phyloP scores from a whole-genome alignment of 2,888 invertebrate genomes.

The Ormyrus labotus region DNA sequence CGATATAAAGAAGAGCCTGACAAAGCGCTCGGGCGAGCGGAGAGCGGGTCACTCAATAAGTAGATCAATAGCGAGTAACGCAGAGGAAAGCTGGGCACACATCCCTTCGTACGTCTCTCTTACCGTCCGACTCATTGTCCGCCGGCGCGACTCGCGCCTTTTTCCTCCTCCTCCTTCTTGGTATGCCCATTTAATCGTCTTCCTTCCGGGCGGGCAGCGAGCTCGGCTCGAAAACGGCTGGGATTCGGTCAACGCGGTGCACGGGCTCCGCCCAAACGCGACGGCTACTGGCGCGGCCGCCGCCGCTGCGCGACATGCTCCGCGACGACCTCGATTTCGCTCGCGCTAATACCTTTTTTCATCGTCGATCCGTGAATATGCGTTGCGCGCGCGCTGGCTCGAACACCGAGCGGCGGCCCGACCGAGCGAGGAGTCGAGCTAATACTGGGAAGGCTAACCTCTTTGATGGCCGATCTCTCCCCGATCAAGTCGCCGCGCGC shows the following conservation, averaged over 20 bases:
- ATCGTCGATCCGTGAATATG: background rate
- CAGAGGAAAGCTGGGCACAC: too few relatives aligned
- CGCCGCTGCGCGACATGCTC: background rate
- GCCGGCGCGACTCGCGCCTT: constrained; percentile 52
- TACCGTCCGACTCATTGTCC: constrained; percentile 49
- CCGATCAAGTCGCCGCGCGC: constrained; percentile 28
- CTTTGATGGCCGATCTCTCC: constrained; percentile 50
- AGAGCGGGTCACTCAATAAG: constrained; percentile 5
- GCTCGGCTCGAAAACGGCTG: background rate
- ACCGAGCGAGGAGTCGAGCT: constrained; percentile 37
- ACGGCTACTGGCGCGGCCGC: background rate
- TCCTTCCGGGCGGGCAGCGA: constrained; percentile 35
- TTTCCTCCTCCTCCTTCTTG: constrained; percentile 54
- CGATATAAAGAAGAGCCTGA: too few relatives aligned
- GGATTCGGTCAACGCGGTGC: background rate
- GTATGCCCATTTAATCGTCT: constrained; percentile 57
- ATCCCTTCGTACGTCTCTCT: background rate
- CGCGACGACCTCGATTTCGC: constrained; percentile 41
- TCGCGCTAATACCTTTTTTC: constrained; percentile 1
- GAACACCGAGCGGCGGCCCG: background rate
- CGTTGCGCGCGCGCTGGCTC: background rate
- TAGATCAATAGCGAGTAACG: constrained; percentile 26
- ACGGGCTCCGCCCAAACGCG: constrained; percentile 41
- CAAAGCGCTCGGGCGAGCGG: background rate
- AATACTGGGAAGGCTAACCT: constrained; percentile 52